Base-by-base conservation (phyloP, 2,113 vertebrate genomes). In the Oryzias javanicus region DNA sequence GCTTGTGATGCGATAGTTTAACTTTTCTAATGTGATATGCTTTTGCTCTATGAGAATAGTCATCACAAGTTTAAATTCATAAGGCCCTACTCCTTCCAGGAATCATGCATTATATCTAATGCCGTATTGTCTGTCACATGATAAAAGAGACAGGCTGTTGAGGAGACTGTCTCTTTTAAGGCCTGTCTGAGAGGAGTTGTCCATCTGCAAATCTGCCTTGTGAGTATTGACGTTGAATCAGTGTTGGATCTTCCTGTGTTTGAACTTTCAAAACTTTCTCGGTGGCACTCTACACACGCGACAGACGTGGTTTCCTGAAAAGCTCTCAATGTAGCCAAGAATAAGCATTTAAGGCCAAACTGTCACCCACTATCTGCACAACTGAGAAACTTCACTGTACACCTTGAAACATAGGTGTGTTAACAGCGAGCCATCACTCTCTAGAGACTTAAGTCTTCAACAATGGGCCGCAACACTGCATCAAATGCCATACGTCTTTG, bases 241-340 rank as follows among this genome's bases (percentile, higher is more conserved):
- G 16, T n/a, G 50, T 16, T 29, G 50, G 24, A n/a, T 52, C 50
- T 52, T 17, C 50, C 50, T 29, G 50, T n/a, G 50, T 29, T 16
- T n/a, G 25, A 52, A 27, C 27, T 27, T 27, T 1, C 50, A 52
- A n/a, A 1, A 51, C 49, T 22, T 15, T 6, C 49, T 17, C 27
- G 24, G 27, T 51, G n/a, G 15, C 29, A 27, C 50, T 52, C 12
- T 52, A 17, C 50, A 52, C 6, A 52, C 27, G 1, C 25, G 50
- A 52, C 50, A 52, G 1, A 51, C 50, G 29, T 52, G 29, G n/a
- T 52, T 52, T 27, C 24, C 24, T 29, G 6, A 3, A 17, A 52
- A 52, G 50, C 50, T 35, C n/a, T 52, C 50, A 52, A 52, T 52
- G 16, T 52, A 52, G 24, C 50, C 50, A 52, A 52, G 50, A 7